A percentile compares a stretch with the other conserved stretches of the same genome.
Conservation (phyloP, 2,888 invertebrate genomes). For the Acanthosoma haemorrhoidale region DNA sequence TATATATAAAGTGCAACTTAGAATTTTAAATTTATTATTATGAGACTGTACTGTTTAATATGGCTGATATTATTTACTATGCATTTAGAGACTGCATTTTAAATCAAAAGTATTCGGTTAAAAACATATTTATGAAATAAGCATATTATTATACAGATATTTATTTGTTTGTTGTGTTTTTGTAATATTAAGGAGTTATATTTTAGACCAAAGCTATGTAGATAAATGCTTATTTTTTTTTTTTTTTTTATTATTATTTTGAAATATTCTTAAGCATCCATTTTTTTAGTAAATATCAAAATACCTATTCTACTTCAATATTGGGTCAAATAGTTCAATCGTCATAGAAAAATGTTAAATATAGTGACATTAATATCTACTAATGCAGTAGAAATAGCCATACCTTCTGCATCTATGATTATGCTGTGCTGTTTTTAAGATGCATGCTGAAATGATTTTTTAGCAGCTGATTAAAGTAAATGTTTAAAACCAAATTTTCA, state of each 20-base stretch:
- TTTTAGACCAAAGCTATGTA: not conserved
- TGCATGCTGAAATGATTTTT: too few relatives aligned
- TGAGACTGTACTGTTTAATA: not conserved
- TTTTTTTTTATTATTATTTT: not conserved
- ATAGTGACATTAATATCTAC: too few relatives aligned
- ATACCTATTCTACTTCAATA: too few relatives aligned
- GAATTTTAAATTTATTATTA: not conserved
- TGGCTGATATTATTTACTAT: not conserved
- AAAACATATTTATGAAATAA: not conserved
- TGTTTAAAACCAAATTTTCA: too few relatives aligned
- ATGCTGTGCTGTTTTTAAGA: too few relatives aligned
- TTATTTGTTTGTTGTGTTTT: not conserved
- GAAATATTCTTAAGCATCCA: not conserved
- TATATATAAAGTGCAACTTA: not conserved
- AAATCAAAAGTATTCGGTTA: slow-evolving; percentile 6
- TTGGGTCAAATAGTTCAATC: too few relatives aligned
- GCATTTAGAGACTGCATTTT: slow-evolving; percentile 19
- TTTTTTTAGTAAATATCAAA: not conserved
- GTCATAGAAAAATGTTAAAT: too few relatives aligned
- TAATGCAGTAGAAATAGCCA: too few relatives aligned
- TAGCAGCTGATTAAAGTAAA: too few relatives aligned
- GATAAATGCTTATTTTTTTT: not conserved
- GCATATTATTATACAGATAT: not conserved
- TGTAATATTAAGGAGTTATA: too few relatives aligned
- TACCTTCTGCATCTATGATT: too few relatives aligned